Evolutionary conservation across 1,140 invertebrate species (phyloP), one percentile per base, ranked within the genome.

Genomic region (Acyrthosiphon pisum): DNA sequence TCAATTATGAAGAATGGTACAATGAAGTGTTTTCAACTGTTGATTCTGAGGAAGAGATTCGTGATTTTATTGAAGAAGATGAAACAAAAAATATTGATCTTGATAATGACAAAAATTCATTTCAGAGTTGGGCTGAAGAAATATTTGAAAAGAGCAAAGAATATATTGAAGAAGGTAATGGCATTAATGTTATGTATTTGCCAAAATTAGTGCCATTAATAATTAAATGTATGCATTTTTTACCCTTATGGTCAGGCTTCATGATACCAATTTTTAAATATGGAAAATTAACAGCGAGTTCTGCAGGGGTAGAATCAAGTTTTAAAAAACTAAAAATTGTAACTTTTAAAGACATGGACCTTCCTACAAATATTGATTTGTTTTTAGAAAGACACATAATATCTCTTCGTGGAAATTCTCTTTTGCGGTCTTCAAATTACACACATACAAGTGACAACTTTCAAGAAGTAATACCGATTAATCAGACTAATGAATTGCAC

Each of bases 231-330:
- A 30, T 86, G 3, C 7, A 86, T 44, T 86, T 86, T 23, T 46
- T 46, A 44, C 83, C 83, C 30, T 46, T 86, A 11, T 86, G 26
- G 83, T 86, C 41, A 44, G 83, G 83, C 8, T 26, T 86, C 8
- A 86, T 86, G 83, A 86, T 86, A 26, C 83, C 83, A 3, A 46
- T 86, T 44, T 86, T 86, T 46, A 86, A 86, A 86, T 86, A 86
- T 46, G 41, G 83, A 44, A 86, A 86, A 4, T 14, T 46, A 86
- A 86, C 83, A 44, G 44, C 83, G 30, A 86, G 83, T 86, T 86
- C 83, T 26, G 83, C 83, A 26, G 44, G 8, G 44, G 83, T 86
- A 4, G 83, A 86, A 86, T 86, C 41, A 11, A 86, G 83, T 9
- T 44, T 86, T 6, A 86, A 86, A 46, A 86, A 86, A 44, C 3